phyloP scores from a whole-genome alignment of 2,113 vertebrate species.

The Piprites chloris region DNA sequence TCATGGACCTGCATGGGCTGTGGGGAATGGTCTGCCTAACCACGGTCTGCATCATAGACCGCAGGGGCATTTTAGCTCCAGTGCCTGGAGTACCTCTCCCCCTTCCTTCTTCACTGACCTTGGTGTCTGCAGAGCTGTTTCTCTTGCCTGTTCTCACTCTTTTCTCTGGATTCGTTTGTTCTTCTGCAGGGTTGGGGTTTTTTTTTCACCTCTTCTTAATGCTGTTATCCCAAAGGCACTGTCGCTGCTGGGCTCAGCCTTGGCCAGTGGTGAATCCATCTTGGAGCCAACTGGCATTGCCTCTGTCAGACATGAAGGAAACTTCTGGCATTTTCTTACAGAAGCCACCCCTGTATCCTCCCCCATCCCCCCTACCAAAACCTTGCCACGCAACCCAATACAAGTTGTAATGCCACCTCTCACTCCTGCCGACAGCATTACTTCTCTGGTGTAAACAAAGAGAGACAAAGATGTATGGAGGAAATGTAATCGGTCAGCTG shows the following conservation, averaged over 20 bases:
- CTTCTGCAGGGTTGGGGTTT: background rate
- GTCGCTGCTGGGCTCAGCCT: background rate
- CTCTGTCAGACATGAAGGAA: background rate
- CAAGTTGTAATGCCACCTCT: background rate
- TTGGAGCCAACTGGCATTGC: background rate
- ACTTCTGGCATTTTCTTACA: background rate
- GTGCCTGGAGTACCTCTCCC: background rate
- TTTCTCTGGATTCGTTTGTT: background rate
- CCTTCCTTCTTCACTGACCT: background rate
- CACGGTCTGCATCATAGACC: background rate
- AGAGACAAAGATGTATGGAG: background rate
- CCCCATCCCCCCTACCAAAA: background rate
- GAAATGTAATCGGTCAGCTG: background rate
- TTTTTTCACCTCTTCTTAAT: background rate
- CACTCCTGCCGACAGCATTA: background rate
- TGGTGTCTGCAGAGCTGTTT: background rate
- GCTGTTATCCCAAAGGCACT: background rate
- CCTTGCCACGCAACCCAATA: background rate
- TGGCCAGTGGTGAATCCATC: background rate
- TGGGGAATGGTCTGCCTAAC: background rate
- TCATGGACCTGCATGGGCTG: background rate
- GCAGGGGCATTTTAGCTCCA: background rate
- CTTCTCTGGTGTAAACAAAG: background rate
- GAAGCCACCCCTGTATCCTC: background rate
- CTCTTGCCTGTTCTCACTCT: background rate